Percentiles rank a stretch among this genome's conserved stretches.
phyloP scores from a whole-genome alignment of 2,888 invertebrate genomes.

The Pteria penguin region DNA sequence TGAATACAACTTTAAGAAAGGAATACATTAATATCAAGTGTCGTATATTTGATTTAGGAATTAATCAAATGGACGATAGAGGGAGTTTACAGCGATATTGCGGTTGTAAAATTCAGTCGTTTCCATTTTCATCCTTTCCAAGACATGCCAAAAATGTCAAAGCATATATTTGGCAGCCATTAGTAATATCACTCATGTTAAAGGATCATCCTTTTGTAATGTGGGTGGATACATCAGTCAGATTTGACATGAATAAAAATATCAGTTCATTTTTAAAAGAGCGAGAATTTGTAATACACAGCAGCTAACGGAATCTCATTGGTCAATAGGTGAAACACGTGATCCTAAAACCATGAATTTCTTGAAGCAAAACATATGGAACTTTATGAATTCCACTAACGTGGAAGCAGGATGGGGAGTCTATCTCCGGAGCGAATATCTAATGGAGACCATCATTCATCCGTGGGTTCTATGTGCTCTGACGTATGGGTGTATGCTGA shows the following conservation, averaged over 20 bases:
- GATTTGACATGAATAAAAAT: background rate
- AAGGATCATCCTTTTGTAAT: background rate
- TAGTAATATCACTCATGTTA: background rate
- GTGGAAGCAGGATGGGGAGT: background rate
- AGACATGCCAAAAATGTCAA: background rate
- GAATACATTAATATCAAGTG: background rate
- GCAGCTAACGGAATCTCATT: background rate
- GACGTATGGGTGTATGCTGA: background rate
- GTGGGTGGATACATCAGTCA: background rate
- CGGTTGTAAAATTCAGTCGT: background rate
- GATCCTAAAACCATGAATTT: background rate
- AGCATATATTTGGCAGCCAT: background rate
- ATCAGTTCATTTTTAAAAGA: background rate
- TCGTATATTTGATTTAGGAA: background rate
- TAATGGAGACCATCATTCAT: background rate
- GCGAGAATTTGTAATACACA: background rate
- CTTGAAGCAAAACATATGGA: background rate
- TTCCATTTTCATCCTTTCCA: background rate
- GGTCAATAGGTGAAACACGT: background rate
- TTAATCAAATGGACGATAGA: background rate
- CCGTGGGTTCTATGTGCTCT: background rate
- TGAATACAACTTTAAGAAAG: background rate
- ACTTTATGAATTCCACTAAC: background rate
- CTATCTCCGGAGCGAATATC: background rate
- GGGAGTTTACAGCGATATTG: background rate